Conservation (phyloP, 2,888 invertebrate species). For the Nebria salina region DNA sequence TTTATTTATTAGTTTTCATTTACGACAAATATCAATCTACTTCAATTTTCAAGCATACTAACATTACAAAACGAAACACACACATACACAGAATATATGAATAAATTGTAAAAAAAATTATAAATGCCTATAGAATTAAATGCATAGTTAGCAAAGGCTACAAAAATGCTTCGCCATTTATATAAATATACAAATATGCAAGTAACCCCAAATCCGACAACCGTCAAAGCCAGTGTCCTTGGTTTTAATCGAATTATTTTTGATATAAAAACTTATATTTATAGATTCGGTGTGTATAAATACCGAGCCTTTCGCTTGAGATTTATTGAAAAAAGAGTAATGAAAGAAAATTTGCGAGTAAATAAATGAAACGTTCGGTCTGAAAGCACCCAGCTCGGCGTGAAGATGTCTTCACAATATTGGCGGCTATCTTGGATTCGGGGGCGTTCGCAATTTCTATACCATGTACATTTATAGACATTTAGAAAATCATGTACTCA, state of each 20-base stretch:
- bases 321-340: neutral
- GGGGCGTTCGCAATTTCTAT: neutral
- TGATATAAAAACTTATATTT: conserved; percentile 47
- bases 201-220: neutral
- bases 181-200: neutral
- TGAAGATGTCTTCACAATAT: neutral
- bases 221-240: conserved; percentile 27
- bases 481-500: neutral
- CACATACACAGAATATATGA: conserved; percentile 13
- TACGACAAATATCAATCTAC: conserved; percentile 14
- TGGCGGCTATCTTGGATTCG: neutral
- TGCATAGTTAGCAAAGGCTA: neutral
- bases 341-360: neutral
- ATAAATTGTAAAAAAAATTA: neutral
- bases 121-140: conserved; percentile 2
- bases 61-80: conserved; percentile 26
- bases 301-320: conserved; percentile 25
- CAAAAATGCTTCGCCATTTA: neutral
- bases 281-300: conserved; percentile 43
- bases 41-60: neutral
- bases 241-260: conserved; percentile 47
- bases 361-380: conserved; percentile 8
- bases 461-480: conserved; percentile 6
- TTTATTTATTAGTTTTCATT: conserved; percentile 36
- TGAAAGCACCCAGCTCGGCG: conserved; percentile 11